These are phyloP conservation scores for Latrodectus geometricus DNA, from an alignment of 1,140 invertebrate species.

Conservation along the genomic window DNA sequence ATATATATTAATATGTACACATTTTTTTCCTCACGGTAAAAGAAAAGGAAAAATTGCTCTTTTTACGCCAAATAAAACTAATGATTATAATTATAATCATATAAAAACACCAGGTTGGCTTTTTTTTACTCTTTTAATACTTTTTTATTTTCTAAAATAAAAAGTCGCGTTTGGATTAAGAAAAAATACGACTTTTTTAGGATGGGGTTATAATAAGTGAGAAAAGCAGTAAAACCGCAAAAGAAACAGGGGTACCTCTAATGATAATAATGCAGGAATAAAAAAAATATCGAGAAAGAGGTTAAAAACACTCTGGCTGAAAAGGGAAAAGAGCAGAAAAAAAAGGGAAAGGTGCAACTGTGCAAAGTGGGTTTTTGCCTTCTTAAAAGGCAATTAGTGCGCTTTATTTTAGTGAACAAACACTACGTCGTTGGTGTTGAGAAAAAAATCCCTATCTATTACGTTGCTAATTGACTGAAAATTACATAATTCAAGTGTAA, in stretches of 20 bases:
- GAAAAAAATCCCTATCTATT: slow-evolving; percentile 57
- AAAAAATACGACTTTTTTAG: slow-evolving; percentile 6
- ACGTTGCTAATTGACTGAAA: slow-evolving; percentile 60
- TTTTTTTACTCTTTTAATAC: background rate
- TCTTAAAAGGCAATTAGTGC: slow-evolving; percentile 59
- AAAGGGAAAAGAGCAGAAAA: background rate
- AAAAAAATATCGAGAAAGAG: slow-evolving; percentile 8
- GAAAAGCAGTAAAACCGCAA: slow-evolving; percentile 49
- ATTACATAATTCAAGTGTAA: slow-evolving; percentile 61
- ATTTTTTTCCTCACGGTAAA: background rate
- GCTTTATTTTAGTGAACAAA: slow-evolving; percentile 60
- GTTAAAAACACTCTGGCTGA: slow-evolving; percentile 8
- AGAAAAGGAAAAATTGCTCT: slow-evolving; percentile 15
- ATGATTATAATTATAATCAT: slow-evolving; percentile 61
- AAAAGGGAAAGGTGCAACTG: slow-evolving; percentile 35
- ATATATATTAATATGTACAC: slow-evolving; percentile 3
- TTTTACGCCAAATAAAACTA: slow-evolving; percentile 61
- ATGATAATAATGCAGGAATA: slow-evolving; percentile 50
- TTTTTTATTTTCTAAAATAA: no score
- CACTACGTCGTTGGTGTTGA: slow-evolving; percentile 32
- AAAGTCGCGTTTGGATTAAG: no score
- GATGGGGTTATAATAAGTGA: background rate
- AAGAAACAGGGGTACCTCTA: slow-evolving; percentile 43
- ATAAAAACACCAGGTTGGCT: slow-evolving; percentile 47
- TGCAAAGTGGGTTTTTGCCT: slow-evolving; percentile 48